Conservation (phyloP, 1,140 invertebrate species). For the Matsumurasca onukii region DNA sequence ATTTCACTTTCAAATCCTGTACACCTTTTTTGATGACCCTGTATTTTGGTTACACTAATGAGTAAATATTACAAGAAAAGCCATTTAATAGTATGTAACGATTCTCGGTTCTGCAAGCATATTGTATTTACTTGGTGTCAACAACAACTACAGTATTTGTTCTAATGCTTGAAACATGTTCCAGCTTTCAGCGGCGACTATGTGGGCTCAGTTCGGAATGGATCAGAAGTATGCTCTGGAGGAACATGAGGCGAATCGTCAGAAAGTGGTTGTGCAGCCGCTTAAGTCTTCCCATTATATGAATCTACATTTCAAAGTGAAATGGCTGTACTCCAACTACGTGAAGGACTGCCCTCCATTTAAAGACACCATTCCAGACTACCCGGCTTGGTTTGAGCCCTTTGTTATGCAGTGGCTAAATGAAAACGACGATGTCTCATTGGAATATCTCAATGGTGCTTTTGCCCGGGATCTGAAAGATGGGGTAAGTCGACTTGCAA, state of each 20-base stretch:
- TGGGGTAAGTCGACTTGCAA: conserved; percentile 67
- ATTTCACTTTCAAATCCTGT: too few relatives aligned
- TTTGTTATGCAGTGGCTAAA: conserved; percentile 99
- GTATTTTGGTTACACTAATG: too few relatives aligned
- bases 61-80: too few relatives aligned
- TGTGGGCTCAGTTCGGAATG: conserved; percentile 96
- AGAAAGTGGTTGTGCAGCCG: conserved; percentile 46
- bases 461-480: conserved; percentile 99
- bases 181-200: conserved; percentile 92
- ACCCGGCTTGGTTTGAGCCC: conserved; percentile 99
- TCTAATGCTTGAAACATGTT: too few relatives aligned
- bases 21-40: too few relatives aligned
- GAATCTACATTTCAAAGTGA: conserved; percentile 99
- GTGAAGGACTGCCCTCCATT: conserved; percentile 97
- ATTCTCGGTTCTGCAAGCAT: too few relatives aligned
- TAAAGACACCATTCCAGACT: conserved; percentile 81
- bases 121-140: too few relatives aligned
- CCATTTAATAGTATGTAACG: too few relatives aligned
- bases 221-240: conserved; percentile 98
- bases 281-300: conserved; percentile 99
- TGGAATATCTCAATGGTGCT: conserved; percentile 98
- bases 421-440: conserved; percentile 98
- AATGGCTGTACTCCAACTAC: conserved; percentile 98
- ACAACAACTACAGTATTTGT: not conserved
- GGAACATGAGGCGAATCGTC: conserved; percentile 93